phyloP scores from a whole-genome alignment of 2,113 vertebrate genomes.

The Elephantulus edwardii region DNA sequence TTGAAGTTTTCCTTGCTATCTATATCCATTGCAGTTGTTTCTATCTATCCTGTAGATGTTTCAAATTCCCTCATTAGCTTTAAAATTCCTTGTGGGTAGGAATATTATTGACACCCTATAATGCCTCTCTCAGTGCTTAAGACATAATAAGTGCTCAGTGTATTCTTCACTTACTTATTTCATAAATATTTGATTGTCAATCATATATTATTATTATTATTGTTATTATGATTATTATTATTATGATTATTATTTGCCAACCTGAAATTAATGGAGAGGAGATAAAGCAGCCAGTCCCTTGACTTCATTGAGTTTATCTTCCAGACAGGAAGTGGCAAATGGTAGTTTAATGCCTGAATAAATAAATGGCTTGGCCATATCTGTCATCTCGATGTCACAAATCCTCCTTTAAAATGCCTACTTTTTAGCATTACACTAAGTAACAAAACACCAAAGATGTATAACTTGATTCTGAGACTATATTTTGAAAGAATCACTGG shows the following conservation, averaged over 20 bases:
- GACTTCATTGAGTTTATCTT: constrained; percentile 8
- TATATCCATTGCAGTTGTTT: neutral
- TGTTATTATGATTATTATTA: neutral
- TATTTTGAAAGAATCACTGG: neutral
- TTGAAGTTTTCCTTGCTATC: neutral
- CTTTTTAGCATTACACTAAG: neutral
- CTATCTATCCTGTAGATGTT: neutral
- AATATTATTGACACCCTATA: neutral
- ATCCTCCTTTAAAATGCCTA: neutral
- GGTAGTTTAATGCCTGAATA: neutral
- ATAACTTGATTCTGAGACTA: constrained; percentile 25
- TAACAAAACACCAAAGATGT: neutral
- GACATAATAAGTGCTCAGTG: neutral
- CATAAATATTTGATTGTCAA: constrained; percentile 36
- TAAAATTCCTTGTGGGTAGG: neutral
- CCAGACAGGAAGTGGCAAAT: neutral
- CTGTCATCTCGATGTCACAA: constrained; percentile 17
- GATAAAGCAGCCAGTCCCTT: neutral
- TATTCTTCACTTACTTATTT: constrained; percentile 44
- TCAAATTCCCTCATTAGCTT: neutral
- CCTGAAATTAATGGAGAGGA: neutral
- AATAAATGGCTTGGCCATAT: neutral
- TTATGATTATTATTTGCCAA: neutral
- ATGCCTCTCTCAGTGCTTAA: neutral
- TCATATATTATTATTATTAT: too few species aligned